Conservation (phyloP, 1,140 invertebrate genomes). For the Dendrolimus kikuchii region DNA sequence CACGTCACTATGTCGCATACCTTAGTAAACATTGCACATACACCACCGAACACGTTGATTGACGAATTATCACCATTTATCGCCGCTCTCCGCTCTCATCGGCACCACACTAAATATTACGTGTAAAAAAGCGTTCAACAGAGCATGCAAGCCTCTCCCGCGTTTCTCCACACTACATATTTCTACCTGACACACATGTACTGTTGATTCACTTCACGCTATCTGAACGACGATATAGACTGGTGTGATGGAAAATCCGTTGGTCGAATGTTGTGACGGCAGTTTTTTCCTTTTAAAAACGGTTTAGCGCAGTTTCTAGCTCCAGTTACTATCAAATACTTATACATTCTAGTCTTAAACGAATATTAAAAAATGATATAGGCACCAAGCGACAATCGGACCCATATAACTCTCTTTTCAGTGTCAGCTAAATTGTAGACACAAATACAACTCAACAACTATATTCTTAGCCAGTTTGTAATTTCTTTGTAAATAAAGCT, state of each 20-base stretch:
- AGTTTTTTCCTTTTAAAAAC: no score
- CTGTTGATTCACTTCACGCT: constrained; percentile 50
- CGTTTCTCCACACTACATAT: constrained; percentile 60
- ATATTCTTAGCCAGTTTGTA: no score
- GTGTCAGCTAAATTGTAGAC: no score
- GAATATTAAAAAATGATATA: no score
- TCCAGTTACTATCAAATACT: no score
- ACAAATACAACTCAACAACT: no score
- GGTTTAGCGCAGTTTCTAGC: no score
- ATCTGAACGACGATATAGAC: constrained; percentile 13
- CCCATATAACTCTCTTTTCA: no score
- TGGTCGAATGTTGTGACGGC: background rate
- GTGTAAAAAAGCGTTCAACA: constrained; percentile 37
- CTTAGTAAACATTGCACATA: constrained; percentile 1
- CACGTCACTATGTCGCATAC: no score
- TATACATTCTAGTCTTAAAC: no score
- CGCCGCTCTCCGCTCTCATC: constrained; percentile 10
- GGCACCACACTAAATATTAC: constrained; percentile 12
- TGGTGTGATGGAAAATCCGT: background rate
- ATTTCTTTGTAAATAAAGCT: no score
- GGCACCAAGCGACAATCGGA: no score
- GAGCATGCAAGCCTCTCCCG: constrained; percentile 40
- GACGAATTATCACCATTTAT: background rate
- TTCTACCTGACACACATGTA: constrained; percentile 52
- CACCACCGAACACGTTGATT: background rate